A percentile compares a stretch with the other conserved stretches of the same genome.
These are phyloP conservation scores for Pithys albifrons DNA, from an alignment of 2,113 vertebrate species.

Conservation along the genomic window DNA sequence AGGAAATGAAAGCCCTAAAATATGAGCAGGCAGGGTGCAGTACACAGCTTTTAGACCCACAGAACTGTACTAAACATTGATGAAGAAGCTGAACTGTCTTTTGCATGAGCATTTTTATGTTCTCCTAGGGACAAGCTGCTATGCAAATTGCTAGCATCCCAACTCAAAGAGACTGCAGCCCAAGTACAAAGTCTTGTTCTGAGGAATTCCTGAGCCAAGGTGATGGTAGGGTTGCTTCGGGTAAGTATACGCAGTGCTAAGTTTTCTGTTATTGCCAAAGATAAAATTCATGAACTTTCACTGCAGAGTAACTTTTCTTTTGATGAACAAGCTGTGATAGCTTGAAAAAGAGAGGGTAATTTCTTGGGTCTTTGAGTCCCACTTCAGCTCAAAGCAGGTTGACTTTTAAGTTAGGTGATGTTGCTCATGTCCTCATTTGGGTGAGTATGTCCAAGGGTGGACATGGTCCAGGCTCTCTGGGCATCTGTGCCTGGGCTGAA, in stretches of 20 bases:
- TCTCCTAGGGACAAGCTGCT: neutral
- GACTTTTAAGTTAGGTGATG: neutral
- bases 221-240: neutral
- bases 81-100: neutral
- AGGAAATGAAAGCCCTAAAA: neutral
- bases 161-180: neutral
- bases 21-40: neutral
- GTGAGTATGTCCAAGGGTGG: neutral
- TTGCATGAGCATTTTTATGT: neutral
- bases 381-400: neutral
- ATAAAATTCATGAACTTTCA: neutral
- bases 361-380: neutral
- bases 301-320: neutral
- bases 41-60: neutral
- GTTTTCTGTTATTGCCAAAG: neutral
- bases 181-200: neutral
- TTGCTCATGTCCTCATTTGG: neutral
- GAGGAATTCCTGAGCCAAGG: neutral
- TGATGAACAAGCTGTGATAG: neutral
- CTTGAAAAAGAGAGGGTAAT: neutral
- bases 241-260: neutral
- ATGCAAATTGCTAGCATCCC: neutral
- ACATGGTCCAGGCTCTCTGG: neutral
- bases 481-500: neutral
- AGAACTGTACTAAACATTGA: neutral